Conservation (phyloP, 2,113 vertebrate genomes). For the Tragelaphus scriptus region DNA sequence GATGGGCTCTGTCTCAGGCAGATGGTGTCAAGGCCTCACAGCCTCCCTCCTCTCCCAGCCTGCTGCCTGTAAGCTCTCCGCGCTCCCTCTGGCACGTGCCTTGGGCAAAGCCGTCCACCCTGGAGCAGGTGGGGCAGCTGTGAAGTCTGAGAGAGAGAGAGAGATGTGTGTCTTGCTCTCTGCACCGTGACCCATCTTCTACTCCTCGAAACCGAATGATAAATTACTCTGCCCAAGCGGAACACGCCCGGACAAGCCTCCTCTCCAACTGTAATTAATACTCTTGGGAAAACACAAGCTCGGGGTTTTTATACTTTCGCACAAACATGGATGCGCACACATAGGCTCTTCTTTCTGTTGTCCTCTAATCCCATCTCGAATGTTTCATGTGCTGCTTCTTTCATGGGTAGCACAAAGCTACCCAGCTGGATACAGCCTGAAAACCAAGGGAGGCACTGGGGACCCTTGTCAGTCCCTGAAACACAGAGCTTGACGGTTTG, state of each 20-base stretch:
- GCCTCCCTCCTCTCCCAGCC: not conserved
- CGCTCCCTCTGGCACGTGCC: rapidly evolving
- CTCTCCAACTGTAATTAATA: slow-evolving; percentile 60
- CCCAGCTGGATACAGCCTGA: not conserved
- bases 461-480: not conserved
- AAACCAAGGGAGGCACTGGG: not conserved
- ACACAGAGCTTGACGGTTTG: not conserved
- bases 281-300: slow-evolving; percentile 48
- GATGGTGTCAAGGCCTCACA: rapidly evolving
- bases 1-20: not conserved
- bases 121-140: not conserved
- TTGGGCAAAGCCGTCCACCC: not conserved
- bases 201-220: not conserved
- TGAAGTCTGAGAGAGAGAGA: not conserved
- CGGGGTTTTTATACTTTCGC: not conserved
- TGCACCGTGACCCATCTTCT: not conserved
- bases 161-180: not conserved
- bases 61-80: rapidly evolving
- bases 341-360: not conserved
- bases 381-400: not conserved
- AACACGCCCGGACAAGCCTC: slow-evolving; percentile 28
- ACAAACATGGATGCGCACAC: not conserved
- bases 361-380: not conserved
- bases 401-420: not conserved
- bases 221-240: slow-evolving; percentile 34